Evolutionary conservation across 1,140 invertebrate genomes (phyloP).

Genomic region (Cotesia vestalis): DNA sequence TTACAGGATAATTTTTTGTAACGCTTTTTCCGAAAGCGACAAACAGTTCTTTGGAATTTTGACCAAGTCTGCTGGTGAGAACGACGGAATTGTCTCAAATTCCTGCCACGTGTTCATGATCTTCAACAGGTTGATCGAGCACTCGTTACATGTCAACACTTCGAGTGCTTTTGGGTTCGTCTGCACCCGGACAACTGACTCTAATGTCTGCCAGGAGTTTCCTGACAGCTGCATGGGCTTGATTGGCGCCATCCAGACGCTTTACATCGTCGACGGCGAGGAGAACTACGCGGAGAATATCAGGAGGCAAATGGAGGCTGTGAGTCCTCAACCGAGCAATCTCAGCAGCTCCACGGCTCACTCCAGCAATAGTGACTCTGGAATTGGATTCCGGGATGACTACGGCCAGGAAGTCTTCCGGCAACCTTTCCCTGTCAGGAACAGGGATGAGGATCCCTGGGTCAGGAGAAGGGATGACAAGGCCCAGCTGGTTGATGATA

Average conservation of each 20-base stretch:
- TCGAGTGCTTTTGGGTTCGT: constrained; percentile 60
- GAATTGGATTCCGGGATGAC: constrained; percentile 91
- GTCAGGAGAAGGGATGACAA: too few species aligned
- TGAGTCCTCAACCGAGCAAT: constrained; percentile 84
- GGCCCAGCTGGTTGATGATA: constrained; percentile 43
- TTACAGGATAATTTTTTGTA: constrained; percentile 87
- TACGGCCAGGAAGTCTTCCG: constrained; percentile 75
- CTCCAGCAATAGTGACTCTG: constrained; percentile 93
- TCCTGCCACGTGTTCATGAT: constrained; percentile 96
- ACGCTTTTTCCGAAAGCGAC: constrained; percentile 88
- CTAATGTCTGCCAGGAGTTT: constrained; percentile 83
- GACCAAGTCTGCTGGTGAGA: constrained; percentile 75
- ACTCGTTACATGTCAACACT: constrained; percentile 74
- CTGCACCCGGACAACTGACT: constrained; percentile 61
- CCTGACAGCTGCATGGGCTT: constrained; percentile 88
- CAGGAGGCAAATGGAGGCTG: constrained; percentile 64
- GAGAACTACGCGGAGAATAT: constrained; percentile 53
- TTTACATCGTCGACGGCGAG: constrained; percentile 62
- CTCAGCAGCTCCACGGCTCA: constrained; percentile 83
- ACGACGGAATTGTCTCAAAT: constrained; percentile 74
- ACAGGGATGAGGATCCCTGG: background rate
- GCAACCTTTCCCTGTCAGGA: background rate
- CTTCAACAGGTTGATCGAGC: constrained; percentile 84
- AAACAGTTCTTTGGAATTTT: constrained; percentile 92
- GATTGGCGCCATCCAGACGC: constrained; percentile 72